Conservation (phyloP, 2,888 invertebrate genomes). For the Deilephila porcellus region DNA sequence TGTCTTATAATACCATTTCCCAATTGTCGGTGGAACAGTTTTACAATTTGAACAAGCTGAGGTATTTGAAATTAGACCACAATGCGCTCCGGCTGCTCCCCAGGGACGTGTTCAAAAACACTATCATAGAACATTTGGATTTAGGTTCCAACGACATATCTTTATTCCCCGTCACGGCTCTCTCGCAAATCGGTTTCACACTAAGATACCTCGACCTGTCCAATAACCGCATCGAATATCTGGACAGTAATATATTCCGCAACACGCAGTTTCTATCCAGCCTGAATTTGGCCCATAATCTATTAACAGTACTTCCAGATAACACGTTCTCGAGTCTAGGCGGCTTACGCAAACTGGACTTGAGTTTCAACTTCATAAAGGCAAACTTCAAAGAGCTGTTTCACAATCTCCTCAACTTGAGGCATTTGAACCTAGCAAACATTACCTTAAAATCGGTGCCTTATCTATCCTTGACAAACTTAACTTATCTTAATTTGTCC, state of each 20-base stretch:
- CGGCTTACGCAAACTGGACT: slow-evolving; percentile 90
- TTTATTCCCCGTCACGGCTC: slow-evolving; percentile 91
- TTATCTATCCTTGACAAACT: slow-evolving; percentile 89
- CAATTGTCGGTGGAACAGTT: slow-evolving; percentile 93
- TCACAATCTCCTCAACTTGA: slow-evolving; percentile 92
- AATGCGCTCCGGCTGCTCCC: slow-evolving; percentile 90
- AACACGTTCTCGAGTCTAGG: slow-evolving; percentile 94
- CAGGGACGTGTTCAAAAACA: slow-evolving; percentile 91
- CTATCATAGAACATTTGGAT: slow-evolving; percentile 91
- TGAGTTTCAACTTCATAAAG: slow-evolving; percentile 91
- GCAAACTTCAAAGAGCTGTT: slow-evolving; percentile 95
- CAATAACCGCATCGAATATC: slow-evolving; percentile 92
- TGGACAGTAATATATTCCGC: slow-evolving; percentile 94
- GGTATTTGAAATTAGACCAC: slow-evolving; percentile 89
- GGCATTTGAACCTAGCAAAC: slow-evolving; percentile 90
- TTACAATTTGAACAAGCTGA: slow-evolving; percentile 89
- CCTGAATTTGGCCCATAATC: slow-evolving; percentile 91
- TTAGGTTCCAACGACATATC: slow-evolving; percentile 91
- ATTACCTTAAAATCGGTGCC: slow-evolving; percentile 92
- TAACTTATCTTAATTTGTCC: slow-evolving; percentile 92
- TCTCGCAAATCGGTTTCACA: slow-evolving; percentile 92
- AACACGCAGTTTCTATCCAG: slow-evolving; percentile 91
- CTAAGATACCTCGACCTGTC: slow-evolving; percentile 91
- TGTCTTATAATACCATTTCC: slow-evolving; percentile 90
- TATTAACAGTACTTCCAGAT: slow-evolving; percentile 93